Evolutionary conservation across 1,140 invertebrate genomes (phyloP), one percentile per base, ranked within the genome.

Genomic region (Euwallacea fornicatus): DNA sequence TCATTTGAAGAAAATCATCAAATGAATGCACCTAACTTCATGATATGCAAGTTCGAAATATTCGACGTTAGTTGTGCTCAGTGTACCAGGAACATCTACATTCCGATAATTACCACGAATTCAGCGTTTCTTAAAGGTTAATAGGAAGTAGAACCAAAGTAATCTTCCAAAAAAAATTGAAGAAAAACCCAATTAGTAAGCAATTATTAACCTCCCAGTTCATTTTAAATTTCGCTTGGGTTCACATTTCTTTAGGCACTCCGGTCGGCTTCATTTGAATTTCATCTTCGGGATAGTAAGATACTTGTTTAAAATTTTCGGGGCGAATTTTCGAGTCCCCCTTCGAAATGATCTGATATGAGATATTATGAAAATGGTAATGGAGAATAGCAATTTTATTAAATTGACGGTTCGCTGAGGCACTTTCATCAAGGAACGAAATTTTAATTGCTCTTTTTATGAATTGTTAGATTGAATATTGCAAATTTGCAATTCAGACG

Each of bases 181-280:
- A 61, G 59, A 61, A 71, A 72, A 72, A 72, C n/a, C 56, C 64
- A 72, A 66, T 72, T 72, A 72, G 64, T 61, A 66, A 54, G 63
- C 63, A 66, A 66, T 72, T 72, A 72, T 72, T 72, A 72, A 72
- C 63, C 70, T 55, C 50, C 63, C 47, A 65, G 69, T 59, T 59
- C 69, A 43, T 71, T 71, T 71, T 64, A 71, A 71, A 68, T 68
- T 68, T 33, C 66, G 66, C 44, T 60, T 68, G 56, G 66, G 11
- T 60, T 59, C 66, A 61, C 56, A 66, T 72, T 72, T 72, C 64
- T 70, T 70, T 63, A 63, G 68, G 53, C 60, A 33, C 58, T 61
- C 43, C 9, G 66, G 3, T 21, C 15, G 67, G 42, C 43, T 69
- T 69, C 56, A 69, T 69, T 69, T 69, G 68, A 63, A 70, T 54